Conservation (phyloP, 1,140 invertebrate species). For the Lucilia sericata region DNA sequence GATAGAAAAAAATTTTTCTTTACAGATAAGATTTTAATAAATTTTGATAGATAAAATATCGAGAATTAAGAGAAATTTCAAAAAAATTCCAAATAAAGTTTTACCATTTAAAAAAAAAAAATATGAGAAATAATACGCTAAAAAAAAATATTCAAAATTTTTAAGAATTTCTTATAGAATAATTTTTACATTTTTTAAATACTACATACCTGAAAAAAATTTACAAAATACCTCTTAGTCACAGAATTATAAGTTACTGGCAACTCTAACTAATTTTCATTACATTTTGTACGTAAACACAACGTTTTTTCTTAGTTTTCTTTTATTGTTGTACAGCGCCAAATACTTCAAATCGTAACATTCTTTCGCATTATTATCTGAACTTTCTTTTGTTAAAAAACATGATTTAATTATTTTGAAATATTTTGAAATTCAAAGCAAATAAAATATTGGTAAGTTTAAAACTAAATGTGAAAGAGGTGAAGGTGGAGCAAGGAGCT, state of each 20-base stretch:
- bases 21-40: no score
- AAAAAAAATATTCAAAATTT: no score
- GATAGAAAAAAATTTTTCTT: no score
- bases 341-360: not conserved
- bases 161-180: no score
- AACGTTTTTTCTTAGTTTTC: not conserved
- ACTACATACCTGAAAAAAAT: no score
- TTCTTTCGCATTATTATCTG: conserved; percentile 1
- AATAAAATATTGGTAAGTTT: not conserved
- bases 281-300: not conserved
- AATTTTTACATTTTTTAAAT: no score
- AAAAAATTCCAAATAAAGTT: no score
- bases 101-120: no score
- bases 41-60: no score
- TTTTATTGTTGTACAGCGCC: not conserved
- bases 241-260: not conserved
- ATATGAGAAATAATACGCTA: no score
- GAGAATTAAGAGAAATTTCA: no score
- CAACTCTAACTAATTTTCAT: not conserved
- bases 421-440: not conserved
- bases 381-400: not conserved
- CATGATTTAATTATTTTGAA: not conserved
- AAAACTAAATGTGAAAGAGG: not conserved
- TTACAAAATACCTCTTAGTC: not conserved
- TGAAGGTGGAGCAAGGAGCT: not conserved